Evolutionary conservation across 2,113 vertebrate species (phyloP).

Genomic region (Orthonyx spaldingii): DNA sequence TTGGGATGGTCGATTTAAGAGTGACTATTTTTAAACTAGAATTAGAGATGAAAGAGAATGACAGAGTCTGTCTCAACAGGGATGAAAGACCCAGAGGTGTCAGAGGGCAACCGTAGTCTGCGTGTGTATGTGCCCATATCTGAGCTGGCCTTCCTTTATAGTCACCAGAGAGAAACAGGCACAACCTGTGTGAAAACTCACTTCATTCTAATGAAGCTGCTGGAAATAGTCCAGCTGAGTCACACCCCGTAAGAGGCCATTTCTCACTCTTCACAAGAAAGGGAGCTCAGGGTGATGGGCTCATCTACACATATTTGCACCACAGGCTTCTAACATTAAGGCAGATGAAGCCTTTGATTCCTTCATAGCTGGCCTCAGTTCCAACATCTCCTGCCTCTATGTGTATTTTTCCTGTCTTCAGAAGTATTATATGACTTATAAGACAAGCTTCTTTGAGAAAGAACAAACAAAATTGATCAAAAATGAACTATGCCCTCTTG

Average conservation of each 20-base stretch:
- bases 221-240: not conserved
- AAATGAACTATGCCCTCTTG: not conserved
- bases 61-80: not conserved
- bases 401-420: not conserved
- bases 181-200: not conserved
- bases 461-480: constrained; percentile 40
- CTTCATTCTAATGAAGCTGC: not conserved
- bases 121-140: not conserved
- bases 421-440: not conserved
- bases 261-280: not conserved
- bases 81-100: not conserved
- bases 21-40: not conserved
- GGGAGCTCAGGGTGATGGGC: not conserved
- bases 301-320: not conserved
- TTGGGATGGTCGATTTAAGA: not conserved
- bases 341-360: constrained; percentile 25
- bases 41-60: not conserved
- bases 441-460: not conserved
- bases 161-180: not conserved
- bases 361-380: not conserved
- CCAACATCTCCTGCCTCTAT: not conserved
- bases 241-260: not conserved
- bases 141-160: not conserved
- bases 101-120: not conserved
- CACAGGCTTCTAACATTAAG: not conserved